Evolutionary conservation across 2,888 invertebrate species (phyloP).

Genomic region (Pandemis corylana): DNA sequence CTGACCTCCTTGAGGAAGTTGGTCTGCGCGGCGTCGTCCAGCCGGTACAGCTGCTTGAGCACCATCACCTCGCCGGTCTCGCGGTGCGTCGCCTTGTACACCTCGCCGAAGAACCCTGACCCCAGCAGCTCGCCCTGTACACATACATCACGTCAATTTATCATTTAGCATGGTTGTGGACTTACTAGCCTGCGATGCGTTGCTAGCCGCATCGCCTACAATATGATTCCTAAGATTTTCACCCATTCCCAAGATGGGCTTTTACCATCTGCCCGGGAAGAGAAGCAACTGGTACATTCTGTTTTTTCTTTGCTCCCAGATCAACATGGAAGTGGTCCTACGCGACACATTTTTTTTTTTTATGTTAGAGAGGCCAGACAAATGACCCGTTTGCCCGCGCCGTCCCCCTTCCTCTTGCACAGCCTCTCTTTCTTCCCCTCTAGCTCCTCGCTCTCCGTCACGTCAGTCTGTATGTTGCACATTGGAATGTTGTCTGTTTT

Average conservation of each 20-base stretch:
- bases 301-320: no score
- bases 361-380: no score
- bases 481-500: constrained; percentile 86
- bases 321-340: no score
- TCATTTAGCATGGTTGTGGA: no score
- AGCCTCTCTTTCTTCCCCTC: constrained; percentile 69
- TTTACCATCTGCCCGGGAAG: no score
- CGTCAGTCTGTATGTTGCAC: constrained; percentile 48
- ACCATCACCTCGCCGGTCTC: constrained; percentile 98
- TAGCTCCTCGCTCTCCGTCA: constrained; percentile 79
- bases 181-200: no score
- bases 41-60: constrained; percentile 95
- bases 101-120: constrained; percentile 97
- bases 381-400: constrained; percentile 67
- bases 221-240: no score
- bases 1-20: constrained; percentile 95
- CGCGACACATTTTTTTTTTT: no score
- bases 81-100: constrained; percentile 95
- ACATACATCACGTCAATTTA: background rate
- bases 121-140: constrained; percentile 93
- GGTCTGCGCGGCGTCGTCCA: constrained; percentile 97
- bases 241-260: no score
- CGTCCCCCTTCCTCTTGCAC: constrained; percentile 78
- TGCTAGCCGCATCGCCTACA: no score
- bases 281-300: no score